A percentile compares a stretch with the other conserved stretches of the same genome.
phyloP scores from a whole-genome alignment of 1,140 invertebrate species.

The Drosophila hydei region DNA sequence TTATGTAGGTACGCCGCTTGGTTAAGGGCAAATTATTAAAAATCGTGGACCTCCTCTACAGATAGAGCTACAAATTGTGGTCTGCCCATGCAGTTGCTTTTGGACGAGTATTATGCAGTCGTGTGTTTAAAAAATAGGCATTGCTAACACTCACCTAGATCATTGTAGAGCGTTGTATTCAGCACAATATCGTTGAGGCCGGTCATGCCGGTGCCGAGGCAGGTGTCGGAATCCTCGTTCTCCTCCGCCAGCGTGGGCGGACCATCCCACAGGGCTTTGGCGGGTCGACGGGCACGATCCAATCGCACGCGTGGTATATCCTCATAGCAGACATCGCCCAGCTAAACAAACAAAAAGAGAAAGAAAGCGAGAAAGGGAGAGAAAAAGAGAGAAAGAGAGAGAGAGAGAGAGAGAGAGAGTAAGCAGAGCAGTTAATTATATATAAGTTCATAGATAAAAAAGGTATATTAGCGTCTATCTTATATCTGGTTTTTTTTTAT shows the following conservation, averaged over 20 bases:
- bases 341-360: conserved; percentile 34
- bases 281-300: conserved; percentile 77
- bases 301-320: conserved; percentile 80
- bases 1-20: too few species aligned
- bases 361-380: neutral
- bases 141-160: conserved; percentile 72
- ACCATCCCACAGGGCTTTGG: conserved; percentile 77
- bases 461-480: neutral
- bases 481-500: neutral
- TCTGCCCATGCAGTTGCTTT: too few species aligned
- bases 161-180: conserved; percentile 80
- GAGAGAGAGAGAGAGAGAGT: neutral
- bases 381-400: neutral
- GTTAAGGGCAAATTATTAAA: too few species aligned
- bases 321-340: conserved; percentile 81
- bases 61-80: too few species aligned
- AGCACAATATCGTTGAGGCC: conserved; percentile 74
- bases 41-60: too few species aligned
- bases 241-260: conserved; percentile 82
- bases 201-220: conserved; percentile 58
- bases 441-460: neutral
- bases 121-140: too few species aligned
- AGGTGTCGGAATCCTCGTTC: conserved; percentile 79
- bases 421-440: neutral
- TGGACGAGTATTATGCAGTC: too few species aligned